These are phyloP conservation scores for Magallana gigas DNA, from an alignment of 1,140 invertebrate genomes.

Conservation along the genomic window DNA sequence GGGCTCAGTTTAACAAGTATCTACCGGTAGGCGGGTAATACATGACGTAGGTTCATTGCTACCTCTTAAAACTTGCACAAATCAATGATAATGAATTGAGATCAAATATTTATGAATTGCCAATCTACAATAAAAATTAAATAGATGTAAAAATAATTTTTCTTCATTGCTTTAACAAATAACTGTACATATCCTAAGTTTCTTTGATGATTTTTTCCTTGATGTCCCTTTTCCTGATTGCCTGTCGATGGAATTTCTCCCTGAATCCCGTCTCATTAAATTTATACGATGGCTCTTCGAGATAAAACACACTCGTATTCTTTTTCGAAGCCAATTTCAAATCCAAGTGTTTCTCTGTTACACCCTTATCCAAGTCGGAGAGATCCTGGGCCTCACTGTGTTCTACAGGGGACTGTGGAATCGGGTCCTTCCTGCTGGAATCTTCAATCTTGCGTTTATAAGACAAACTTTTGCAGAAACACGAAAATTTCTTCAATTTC, in stretches of 20 bases:
- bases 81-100: too few relatives aligned
- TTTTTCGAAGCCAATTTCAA: too few relatives aligned
- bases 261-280: not conserved
- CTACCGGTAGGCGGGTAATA: too few relatives aligned
- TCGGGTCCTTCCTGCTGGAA: not conserved
- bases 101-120: too few relatives aligned
- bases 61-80: too few relatives aligned
- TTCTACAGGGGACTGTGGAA: not conserved
- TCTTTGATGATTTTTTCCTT: not conserved
- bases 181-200: too few relatives aligned
- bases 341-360: not conserved
- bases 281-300: not conserved
- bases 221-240: not conserved
- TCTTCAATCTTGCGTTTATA: not conserved
- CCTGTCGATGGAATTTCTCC: conserved; percentile 7
- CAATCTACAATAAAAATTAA: too few relatives aligned
- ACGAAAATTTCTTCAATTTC: not conserved
- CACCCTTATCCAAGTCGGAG: not conserved
- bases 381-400: not conserved
- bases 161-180: too few relatives aligned
- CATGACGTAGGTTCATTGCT: too few relatives aligned
- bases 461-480: not conserved
- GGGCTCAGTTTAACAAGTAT: too few relatives aligned
- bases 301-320: too few relatives aligned
- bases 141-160: too few relatives aligned